Evolutionary conservation across 2,113 vertebrate genomes (phyloP), one percentile per base, ranked within the genome.

Genomic region (Gallinago media): DNA sequence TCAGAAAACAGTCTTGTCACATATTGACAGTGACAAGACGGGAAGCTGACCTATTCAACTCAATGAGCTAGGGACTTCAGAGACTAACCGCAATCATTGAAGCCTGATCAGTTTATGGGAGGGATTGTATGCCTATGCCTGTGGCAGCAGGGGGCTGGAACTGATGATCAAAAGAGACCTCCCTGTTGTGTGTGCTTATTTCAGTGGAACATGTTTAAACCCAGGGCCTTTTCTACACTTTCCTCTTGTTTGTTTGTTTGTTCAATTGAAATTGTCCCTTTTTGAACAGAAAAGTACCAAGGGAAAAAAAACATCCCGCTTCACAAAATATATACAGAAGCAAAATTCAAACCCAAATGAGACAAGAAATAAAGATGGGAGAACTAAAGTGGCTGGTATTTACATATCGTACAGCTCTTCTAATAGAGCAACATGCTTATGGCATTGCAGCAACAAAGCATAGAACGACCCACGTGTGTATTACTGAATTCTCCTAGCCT

Each of bases 41-140:
- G 49, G 49, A 79, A 89, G 75, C 42, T 71, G 54, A 86, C 77
- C 78, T 78, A 38, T 72, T 96, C 66, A 17, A 59, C 74, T 90
- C 75, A 76, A 12, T 68, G 82, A 87, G 68, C 88, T 86, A 65
- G 89, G 74, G 95, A 92, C 91, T 94, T 93, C 65, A 81, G 88
- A 81, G 74, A 36, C 15, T 17, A 76, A 54, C 71, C 78, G 59
- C 88, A 91, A 34, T 77, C 88, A 72, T 3, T 76, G 93, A 62
- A 87, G 65, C 49, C 70, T 88, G 72, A 84, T 86, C 79, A 74
- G 55, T 72, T 90, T 88, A 50, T 47, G 29, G 50, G 50, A 92
- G 50, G 83, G 50, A 55, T 52, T 84, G 25, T 54, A 40, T 54
- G 38, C 70, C 72, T 70, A 17, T 59, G 75, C 20, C 63, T 23